A percentile compares a stretch with the other conserved stretches of the same genome.
Conservation (phyloP, 2,113 vertebrate species). For the Taurulus bubalis region DNA sequence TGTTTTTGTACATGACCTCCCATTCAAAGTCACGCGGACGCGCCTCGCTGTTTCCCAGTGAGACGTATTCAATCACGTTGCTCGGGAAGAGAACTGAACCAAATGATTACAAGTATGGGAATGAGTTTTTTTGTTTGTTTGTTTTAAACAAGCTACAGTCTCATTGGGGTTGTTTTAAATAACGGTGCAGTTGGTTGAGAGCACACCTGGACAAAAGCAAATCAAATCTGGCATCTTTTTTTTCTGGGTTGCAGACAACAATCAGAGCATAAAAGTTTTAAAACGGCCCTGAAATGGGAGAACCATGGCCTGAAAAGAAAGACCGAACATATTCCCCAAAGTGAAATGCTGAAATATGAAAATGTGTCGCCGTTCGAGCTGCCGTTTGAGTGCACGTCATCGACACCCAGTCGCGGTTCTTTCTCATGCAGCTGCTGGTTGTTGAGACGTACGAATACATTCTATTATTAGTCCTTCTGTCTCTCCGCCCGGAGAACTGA, state of each 20-base stretch:
- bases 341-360: conserved; percentile 6
- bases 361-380: conserved; percentile 9
- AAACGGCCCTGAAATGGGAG: conserved; percentile 14
- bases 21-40: not conserved
- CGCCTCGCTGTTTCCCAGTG: not conserved
- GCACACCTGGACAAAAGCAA: not conserved
- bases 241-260: not conserved
- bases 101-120: not conserved
- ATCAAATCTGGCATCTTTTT: not conserved
- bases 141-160: not conserved
- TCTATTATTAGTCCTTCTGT: conserved; percentile 27
- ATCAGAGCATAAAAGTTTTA: not conserved
- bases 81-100: not conserved
- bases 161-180: not conserved
- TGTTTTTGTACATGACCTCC: conserved; percentile 16
- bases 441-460: conserved; percentile 38
- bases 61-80: not conserved
- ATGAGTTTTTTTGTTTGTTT: not conserved
- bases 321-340: not conserved
- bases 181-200: not conserved
- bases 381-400: not conserved
- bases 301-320: conserved; percentile 12
- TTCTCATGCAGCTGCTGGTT: conserved; percentile 60
- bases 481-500: conserved; percentile 2
- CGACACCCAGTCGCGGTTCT: conserved; percentile 1